Percentiles rank a stretch among this genome's conserved stretches.
Evolutionary conservation across 2,797 vertebrate genomes (phyloP).

Genomic region (Anguilla pacifica): DNA sequence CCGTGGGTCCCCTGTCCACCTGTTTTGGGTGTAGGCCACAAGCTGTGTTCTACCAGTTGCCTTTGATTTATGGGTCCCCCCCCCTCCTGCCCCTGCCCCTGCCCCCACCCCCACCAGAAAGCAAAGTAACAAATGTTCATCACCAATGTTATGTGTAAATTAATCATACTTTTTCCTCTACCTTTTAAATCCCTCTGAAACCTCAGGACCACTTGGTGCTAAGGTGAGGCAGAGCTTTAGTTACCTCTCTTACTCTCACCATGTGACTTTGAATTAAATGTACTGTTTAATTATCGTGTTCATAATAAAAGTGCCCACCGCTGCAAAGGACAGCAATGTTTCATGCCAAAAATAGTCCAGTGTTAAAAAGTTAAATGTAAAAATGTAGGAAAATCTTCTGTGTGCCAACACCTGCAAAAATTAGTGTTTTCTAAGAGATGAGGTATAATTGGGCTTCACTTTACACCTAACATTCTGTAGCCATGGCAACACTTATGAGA

Average conservation of each 20-base stretch:
- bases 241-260: background rate
- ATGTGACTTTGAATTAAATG: background rate
- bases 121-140: background rate
- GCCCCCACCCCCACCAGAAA: background rate
- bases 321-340: background rate
- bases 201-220: slow-evolving; percentile 76
- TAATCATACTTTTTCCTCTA: slow-evolving; percentile 45
- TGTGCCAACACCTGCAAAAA: background rate
- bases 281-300: background rate
- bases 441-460: background rate
- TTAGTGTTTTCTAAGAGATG: background rate
- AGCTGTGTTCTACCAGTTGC: background rate
- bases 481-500: no score
- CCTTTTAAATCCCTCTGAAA: slow-evolving; percentile 45
- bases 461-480: background rate
- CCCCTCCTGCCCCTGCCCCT: background rate
- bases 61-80: background rate
- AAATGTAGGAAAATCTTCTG: background rate
- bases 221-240: slow-evolving; percentile 75
- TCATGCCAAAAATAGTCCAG: no score
- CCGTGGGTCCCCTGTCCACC: background rate
- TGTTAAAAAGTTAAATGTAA: background rate
- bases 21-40: background rate
- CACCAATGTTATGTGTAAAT: background rate
- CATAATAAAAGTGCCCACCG: background rate